These are phyloP conservation scores for Himalopsyche japonica DNA, from an alignment of 2,888 invertebrate species.

Conservation along the genomic window DNA sequence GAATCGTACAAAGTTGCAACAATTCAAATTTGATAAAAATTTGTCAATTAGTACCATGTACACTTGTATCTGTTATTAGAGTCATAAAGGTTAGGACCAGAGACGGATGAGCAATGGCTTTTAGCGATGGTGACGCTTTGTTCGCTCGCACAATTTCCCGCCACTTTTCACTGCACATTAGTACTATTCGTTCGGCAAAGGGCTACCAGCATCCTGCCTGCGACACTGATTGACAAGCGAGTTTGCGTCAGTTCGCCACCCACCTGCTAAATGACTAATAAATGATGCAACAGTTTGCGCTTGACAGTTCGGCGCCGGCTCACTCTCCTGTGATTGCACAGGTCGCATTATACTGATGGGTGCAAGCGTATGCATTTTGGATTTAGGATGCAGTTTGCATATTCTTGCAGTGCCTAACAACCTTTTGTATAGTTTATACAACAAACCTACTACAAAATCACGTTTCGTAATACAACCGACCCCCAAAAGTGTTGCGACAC, in stretches of 20 bases:
- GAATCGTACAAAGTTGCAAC: too few relatives aligned
- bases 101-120: too few relatives aligned
- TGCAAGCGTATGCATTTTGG: not conserved
- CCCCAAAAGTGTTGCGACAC: too few relatives aligned
- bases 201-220: not conserved
- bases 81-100: too few relatives aligned
- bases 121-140: too few relatives aligned
- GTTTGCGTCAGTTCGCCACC: not conserved
- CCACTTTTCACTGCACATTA: not conserved
- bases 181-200: not conserved
- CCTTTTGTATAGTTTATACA: too few relatives aligned
- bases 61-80: too few relatives aligned
- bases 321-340: conserved; percentile 11
- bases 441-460: too few relatives aligned
- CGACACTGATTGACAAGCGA: not conserved
- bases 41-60: too few relatives aligned
- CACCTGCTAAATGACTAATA: conserved; percentile 25
- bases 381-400: not conserved
- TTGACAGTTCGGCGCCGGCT: conserved; percentile 11
- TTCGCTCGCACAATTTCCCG: not conserved
- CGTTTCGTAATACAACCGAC: too few relatives aligned
- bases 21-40: too few relatives aligned
- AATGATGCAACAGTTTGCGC: conserved; percentile 31
- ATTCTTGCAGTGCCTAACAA: not conserved
- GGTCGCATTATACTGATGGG: not conserved